phyloP scores from a whole-genome alignment of 2,113 vertebrate genomes.

The Crocuta crocuta region DNA sequence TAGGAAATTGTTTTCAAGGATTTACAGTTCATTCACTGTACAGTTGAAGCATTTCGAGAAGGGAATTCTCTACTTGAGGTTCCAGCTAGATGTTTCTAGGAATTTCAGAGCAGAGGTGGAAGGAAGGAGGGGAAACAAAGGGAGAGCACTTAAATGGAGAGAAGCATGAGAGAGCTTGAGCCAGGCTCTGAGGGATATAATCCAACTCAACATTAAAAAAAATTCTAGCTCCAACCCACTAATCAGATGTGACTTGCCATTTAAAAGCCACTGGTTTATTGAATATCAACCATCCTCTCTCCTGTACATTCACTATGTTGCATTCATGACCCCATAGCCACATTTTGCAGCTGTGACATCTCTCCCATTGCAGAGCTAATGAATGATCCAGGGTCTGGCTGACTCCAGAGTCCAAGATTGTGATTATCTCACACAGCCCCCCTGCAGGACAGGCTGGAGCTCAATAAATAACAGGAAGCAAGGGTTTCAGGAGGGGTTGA shows the following conservation, averaged over 20 bases:
- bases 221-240: not conserved
- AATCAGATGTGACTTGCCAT: not conserved
- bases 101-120: not conserved
- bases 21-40: not conserved
- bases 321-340: not conserved
- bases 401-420: not conserved
- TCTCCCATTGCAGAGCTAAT: not conserved
- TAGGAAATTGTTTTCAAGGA: not conserved
- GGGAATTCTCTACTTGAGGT: not conserved
- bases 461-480: not conserved
- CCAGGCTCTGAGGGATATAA: not conserved
- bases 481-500: not conserved
- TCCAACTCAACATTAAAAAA: not conserved
- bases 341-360: not conserved
- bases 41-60: not conserved
- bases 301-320: not conserved
- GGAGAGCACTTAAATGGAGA: not conserved
- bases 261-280: not conserved
- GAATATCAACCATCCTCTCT: not conserved
- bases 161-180: not conserved
- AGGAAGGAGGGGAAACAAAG: fast-evolving
- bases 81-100: not conserved
- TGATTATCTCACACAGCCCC: not conserved
- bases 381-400: not conserved
- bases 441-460: not conserved